Evolutionary conservation across 2,113 vertebrate species (phyloP).

Genomic region (Heterotilapia buettikoferi): DNA sequence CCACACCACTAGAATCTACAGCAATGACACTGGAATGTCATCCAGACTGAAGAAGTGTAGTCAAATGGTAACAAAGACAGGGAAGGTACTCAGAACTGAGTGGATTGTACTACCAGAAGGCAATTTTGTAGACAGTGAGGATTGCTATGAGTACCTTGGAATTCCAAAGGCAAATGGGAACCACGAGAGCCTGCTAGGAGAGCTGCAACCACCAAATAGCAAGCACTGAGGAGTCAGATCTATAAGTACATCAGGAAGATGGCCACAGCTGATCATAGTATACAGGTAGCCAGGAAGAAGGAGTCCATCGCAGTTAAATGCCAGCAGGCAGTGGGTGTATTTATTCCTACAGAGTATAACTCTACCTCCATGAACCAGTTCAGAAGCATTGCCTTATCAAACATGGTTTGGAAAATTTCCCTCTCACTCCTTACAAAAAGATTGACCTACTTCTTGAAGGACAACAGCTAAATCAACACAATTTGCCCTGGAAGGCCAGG

Average conservation of each 20-base stretch:
- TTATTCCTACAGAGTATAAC: not conserved
- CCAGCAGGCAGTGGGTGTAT: not conserved
- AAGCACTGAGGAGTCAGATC: not conserved
- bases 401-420: not conserved
- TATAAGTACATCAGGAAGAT: not conserved
- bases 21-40: not conserved
- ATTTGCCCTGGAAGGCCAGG: not conserved
- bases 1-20: not conserved
- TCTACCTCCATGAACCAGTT: not conserved
- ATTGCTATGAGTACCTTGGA: not conserved
- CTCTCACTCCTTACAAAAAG: not conserved
- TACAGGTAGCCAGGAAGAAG: not conserved
- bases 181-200: not conserved
- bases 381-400: not conserved
- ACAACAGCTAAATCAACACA: not conserved
- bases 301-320: not conserved
- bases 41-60: not conserved
- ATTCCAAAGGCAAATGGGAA: not conserved
- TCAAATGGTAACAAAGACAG: not conserved
- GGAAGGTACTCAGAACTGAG: not conserved
- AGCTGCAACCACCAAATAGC: not conserved
- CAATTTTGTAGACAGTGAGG: not conserved
- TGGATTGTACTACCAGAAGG: not conserved
- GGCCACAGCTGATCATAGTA: not conserved
- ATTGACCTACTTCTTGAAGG: not conserved